phyloP scores from a whole-genome alignment of 2,113 vertebrate species.

The Cyprinodon variegatus region DNA sequence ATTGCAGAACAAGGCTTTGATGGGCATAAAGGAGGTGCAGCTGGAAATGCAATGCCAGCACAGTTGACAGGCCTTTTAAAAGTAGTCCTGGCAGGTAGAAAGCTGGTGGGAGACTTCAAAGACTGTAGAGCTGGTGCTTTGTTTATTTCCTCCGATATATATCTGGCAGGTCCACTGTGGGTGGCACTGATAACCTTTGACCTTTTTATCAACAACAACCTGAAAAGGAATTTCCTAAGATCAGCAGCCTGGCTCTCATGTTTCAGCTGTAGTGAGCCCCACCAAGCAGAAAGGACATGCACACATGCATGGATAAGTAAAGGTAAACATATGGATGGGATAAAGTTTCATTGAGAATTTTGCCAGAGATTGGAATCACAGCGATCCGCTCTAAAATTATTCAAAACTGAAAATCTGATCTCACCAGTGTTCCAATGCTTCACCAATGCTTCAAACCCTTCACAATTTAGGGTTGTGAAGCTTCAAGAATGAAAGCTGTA shows the following conservation, averaged over 20 bases:
- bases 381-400: too few relatives aligned
- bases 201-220: slow-evolving; percentile 38
- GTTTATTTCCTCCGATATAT: slow-evolving; percentile 39
- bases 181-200: slow-evolving; percentile 58
- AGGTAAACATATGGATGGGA: background rate
- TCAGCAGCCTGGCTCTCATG: slow-evolving; percentile 18
- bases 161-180: slow-evolving; percentile 38
- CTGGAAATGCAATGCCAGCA: background rate
- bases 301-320: background rate
- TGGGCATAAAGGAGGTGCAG: slow-evolving; percentile 22
- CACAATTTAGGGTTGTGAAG: background rate
- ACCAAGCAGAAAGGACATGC: background rate
- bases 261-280: slow-evolving; percentile 20
- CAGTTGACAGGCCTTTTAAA: slow-evolving; percentile 26
- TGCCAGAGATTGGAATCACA: too few relatives aligned
- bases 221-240: slow-evolving; percentile 34
- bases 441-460: too few relatives aligned
- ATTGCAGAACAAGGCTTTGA: slow-evolving; percentile 30
- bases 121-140: slow-evolving; percentile 8
- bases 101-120: slow-evolving; percentile 21
- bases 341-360: too few relatives aligned
- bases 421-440: background rate
- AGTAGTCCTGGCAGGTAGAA: slow-evolving; percentile 36
- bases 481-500: background rate
- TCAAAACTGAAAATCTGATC: too few relatives aligned